Evolutionary conservation across 2,888 invertebrate genomes (phyloP), one percentile per base, ranked within the genome.

Genomic region (Aphelenchoides bicaudatus): DNA sequence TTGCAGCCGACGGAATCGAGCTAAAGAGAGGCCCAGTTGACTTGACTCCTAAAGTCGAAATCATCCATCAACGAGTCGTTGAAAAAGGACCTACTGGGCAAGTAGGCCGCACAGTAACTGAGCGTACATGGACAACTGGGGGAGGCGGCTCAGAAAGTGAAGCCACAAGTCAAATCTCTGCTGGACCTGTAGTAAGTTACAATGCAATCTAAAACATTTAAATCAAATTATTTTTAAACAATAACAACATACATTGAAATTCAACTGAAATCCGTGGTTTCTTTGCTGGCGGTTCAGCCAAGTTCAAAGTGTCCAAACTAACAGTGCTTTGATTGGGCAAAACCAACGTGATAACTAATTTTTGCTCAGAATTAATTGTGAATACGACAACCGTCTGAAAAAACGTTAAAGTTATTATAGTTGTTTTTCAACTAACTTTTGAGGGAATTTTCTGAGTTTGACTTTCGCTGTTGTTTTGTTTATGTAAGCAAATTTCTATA

Each of bases 1-100:
- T 67, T 16, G 76, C 74, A 21, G 76, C 77, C 30, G 76, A 76
- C 39, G 76, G 76, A 39, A 65, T 73, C 34, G 77, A 76, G 47
- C 55, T 77, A 47, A 76, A 76, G 59, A 66, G 75, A 59, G 62
- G 67, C 5, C 76, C 76, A 2, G 61, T 65, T 1, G 77, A 78
- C 52, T 59, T 75, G 27, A 66, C 71, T 25, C 76, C 76, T 19
- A 61, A 63, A n/a, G 74, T 76, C 4, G 70, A 71, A 5, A 68
- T 76, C 8, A 78, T 72, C 23, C 72, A 77, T 47, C 70, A 75
- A 31, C 67, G 74, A 28, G 67, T 71, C 37, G 71, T 76, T 10
- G 76, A 76, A 31, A 54, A 57, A 29, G 70, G 73, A 55, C 63
- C 55, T 13, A 67, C 63, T 29, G 77, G 77, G 10, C 67, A 66